Evolutionary conservation across 2,888 invertebrate genomes (phyloP), one percentile per base, ranked within the genome.

Genomic region (Coelogynopora nodosa): DNA sequence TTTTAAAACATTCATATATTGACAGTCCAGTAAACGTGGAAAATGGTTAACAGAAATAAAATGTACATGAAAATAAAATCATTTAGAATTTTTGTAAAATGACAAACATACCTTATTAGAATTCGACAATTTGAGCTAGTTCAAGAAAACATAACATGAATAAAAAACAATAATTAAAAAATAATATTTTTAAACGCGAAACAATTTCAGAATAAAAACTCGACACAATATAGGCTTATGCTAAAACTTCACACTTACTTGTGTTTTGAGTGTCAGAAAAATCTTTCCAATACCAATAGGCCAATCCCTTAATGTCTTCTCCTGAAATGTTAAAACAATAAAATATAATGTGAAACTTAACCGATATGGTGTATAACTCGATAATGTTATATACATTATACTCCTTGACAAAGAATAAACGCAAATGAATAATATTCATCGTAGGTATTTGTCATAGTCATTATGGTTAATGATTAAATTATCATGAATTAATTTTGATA

Each of bases 201-300:
- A n/a, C n/a, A n/a, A n/a, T n/a, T n/a, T n/a, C n/a, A n/a, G n/a
- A n/a, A n/a, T n/a, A n/a, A n/a, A n/a, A n/a, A n/a, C n/a, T n/a
- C n/a, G n/a, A n/a, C n/a, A n/a, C n/a, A n/a, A n/a, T n/a, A n/a
- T n/a, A n/a, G n/a, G n/a, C n/a, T n/a, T 2, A 23, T 74, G 5
- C 27, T 23, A n/a, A 26, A 74, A 74, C 74, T n/a, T 23, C 5
- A 26, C 74, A 74, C 27, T 74, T 26, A 82, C 82, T 13, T 31
- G 67, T 84, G 80, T 82, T 67, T 86, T 67, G 0, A 85, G 23
- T 18, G 84, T 31, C 30, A 30, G 49, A 0, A 86, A 30, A 67
- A 86, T 67, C 26, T 31, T 23, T 67, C 86, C 86, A 27, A 86
- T 29, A 13, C 85, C 85, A 29, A 85, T 74, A 0, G 67, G 67